Evolutionary conservation across 2,888 invertebrate species (phyloP).

Genomic region (Mimumesa dahlbomi): DNA sequence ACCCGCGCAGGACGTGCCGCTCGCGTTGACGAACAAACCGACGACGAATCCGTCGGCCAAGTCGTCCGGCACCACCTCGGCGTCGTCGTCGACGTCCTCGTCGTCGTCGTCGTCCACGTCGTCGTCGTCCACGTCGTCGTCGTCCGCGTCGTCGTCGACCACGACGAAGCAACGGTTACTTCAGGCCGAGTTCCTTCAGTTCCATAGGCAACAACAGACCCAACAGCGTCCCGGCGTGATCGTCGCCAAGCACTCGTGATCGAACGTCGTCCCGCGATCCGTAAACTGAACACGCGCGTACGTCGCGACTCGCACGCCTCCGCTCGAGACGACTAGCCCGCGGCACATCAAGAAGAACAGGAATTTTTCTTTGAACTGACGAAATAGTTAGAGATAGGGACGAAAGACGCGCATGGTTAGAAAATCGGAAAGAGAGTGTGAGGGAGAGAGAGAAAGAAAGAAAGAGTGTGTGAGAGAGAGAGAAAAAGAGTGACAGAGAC

Average conservation of each 20-base stretch:
- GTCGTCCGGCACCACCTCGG: constrained; percentile 78
- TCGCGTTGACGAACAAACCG: constrained; percentile 77
- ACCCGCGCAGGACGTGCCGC: constrained; percentile 79
- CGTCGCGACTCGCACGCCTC: constrained; percentile 34
- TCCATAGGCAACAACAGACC: constrained; percentile 82
- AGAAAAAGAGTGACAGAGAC: not conserved
- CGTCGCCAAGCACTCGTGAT: constrained; percentile 90
- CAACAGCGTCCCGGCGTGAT: constrained; percentile 92
- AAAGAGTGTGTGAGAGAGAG: not conserved
- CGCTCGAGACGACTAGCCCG: constrained; percentile 42
- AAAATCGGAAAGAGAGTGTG: not conserved
- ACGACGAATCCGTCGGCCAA: constrained; percentile 35
- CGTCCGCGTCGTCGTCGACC: constrained; percentile 81
- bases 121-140: constrained; percentile 83
- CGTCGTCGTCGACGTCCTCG: constrained; percentile 81
- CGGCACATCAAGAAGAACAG: constrained; percentile 39
- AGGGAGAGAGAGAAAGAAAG: constrained; percentile 4
- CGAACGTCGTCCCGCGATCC: constrained; percentile 66
- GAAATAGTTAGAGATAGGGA: not conserved
- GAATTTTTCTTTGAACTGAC: constrained; percentile 17
- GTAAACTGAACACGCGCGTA: constrained; percentile 61
- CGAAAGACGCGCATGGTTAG: not conserved
- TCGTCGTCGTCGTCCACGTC: constrained; percentile 32
- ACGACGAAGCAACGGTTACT: constrained; percentile 80
- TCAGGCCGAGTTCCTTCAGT: constrained; percentile 84